Conservation (phyloP, 2,888 invertebrate genomes). For the Cataglyphis rosenhaueri region DNA sequence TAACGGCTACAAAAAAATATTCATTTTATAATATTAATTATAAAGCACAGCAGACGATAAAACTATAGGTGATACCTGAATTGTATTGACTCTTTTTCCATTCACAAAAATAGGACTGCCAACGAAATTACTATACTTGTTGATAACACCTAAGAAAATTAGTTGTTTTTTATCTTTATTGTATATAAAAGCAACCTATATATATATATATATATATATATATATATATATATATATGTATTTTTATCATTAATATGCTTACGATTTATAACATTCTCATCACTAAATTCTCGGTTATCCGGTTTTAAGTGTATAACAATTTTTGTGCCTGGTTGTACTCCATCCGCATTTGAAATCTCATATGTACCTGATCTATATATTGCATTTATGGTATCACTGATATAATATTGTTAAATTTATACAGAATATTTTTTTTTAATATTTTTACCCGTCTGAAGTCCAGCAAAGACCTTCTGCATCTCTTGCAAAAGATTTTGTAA, state of each 20-base stretch:
- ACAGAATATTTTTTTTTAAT: slow-evolving; percentile 12
- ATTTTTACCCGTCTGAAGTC: slow-evolving; percentile 94
- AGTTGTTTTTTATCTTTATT: slow-evolving; percentile 1
- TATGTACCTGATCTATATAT: slow-evolving; percentile 91
- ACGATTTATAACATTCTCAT: slow-evolving; percentile 93
- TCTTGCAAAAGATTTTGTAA: slow-evolving; percentile 90
- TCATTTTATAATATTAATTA: neutral
- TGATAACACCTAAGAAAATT: slow-evolving; percentile 89
- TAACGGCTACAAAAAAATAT: slow-evolving; percentile 88
- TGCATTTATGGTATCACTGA: neutral
- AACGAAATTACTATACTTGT: slow-evolving; percentile 99
- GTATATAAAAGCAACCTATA: neutral
- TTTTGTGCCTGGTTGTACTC: slow-evolving; percentile 95
- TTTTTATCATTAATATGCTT: slow-evolving; percentile 65
- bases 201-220: neutral
- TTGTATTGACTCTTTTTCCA: slow-evolving; percentile 94
- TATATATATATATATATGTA: neutral
- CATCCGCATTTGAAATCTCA: slow-evolving; percentile 94
- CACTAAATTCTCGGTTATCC: slow-evolving; percentile 95
- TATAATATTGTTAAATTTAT: neutral
- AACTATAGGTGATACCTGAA: slow-evolving; percentile 87
- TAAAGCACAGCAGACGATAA: neutral
- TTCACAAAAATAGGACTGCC: slow-evolving; percentile 97
- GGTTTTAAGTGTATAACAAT: slow-evolving; percentile 95
- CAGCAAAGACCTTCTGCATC: slow-evolving; percentile 93